Base-by-base conservation (phyloP, 2,113 vertebrate genomes). In the Ophiodon elongatus region DNA sequence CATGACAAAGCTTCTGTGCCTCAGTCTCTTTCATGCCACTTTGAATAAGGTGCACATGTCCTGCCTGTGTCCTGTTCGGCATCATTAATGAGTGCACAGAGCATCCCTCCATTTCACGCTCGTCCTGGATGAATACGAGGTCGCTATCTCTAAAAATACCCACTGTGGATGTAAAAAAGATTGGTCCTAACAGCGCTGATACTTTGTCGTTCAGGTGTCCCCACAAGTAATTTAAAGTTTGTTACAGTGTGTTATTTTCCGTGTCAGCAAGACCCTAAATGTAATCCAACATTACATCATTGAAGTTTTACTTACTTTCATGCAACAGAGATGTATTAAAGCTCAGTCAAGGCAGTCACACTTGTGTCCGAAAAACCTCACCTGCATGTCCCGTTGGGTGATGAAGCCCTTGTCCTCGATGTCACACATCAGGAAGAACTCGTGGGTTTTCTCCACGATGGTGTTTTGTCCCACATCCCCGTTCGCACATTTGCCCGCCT, bases 381-480 rank as follows among this genome's bases (percentile, higher is more conserved):
- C 98, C 97, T 98, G 97, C 97, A 99, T 96, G 69, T 98, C 97
- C 25, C 91, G 90, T 19, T 92, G 90, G 62, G 94, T 95, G 65
- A 99, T 95, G 73, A 97, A 99, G 64, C 98, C 98, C 84, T 98
- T 99, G 85, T 94, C 94, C 85, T 98, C 97, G 0, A 91, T 85
- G 88, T 99, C 98, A 47, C 97, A 98, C 80, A 97, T 96, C 95
- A 96, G 96, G 90, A 99, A 99, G 88, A 99, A 97, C 65, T 99
- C 97, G 1, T 81, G 94, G 7, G 96, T 96, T 92, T 97, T 98
- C 83, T 88, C 95, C 92, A 94, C 82, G 68, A 98, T 79, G 17
- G 92, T 91, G 84, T 91, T 81, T 23, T 88, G 91, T 72, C 56
- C 91, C 8, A 77, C 21, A 0, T 83, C 85, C 43, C 67, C 27